Evolutionary conservation across 2,888 invertebrate species (phyloP), one percentile per base, ranked within the genome.

Genomic region (Chloromyia formosa): DNA sequence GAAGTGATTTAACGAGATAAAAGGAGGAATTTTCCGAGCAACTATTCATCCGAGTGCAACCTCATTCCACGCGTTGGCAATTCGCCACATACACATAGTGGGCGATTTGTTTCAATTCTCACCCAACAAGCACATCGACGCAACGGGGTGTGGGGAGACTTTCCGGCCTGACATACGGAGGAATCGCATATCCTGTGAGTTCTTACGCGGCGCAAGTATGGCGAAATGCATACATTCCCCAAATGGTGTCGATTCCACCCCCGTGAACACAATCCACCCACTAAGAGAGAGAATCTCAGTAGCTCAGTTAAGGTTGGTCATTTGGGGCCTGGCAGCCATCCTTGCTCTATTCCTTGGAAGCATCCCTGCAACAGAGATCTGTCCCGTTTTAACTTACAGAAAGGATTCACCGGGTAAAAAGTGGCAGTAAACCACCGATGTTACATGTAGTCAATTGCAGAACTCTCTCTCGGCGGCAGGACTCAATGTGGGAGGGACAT

Each of bases 1-100:
- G 74, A 77, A 78, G 78, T 78, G 73, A 77, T 78, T 78, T 77
- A 78, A 77, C 75, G 69, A 66, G 72, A 77, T 76, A 74, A 77
- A 76, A 77, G 27, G 27, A 78, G 76, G 75, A 73, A 61, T 73
- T 64, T 61, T 58, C 71, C 71, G 71, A 71, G 58, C 71, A 71
- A 71, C 73, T 61, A 73, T 73, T 73, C 61, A 61, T 60, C 71
- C 71, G 71, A 71, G 71, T 71, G 71, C 71, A 71, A 20, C 58
- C 56, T 49, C 66, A 27, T 35, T 66, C 23, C 66, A 49, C 49
- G 66, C 49, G 40, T 40, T 49, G 49, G 3, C 12, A 49, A 3
- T 49, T 49, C 49, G 16, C 49, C 49, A n/a, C 12, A 10, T n/a
- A n/a, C n/a, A n/a, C n/a, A n/a, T n/a, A n/a, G 14, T n/a, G 16